Base-by-base conservation (phyloP, 2,888 invertebrate species). In the Cryptocheilus praepositus region DNA sequence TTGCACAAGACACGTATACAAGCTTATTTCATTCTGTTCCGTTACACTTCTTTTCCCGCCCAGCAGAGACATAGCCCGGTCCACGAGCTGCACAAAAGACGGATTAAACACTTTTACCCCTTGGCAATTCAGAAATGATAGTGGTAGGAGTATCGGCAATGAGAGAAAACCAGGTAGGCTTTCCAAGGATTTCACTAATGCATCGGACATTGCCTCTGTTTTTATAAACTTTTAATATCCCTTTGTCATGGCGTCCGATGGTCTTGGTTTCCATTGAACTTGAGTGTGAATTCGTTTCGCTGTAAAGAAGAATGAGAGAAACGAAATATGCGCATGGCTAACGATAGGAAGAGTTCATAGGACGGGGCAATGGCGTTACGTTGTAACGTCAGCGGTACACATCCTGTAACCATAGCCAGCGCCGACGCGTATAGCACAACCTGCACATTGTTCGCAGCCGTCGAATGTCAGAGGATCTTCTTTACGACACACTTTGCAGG, bases 221-320 rank as follows among this genome's bases (percentile, higher is more conserved):
- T 77, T 74, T 66, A 68, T 73, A 68, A 72, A 77, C 67, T 64
- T 69, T 77, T 75, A 70, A 77, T 77, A 63, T 59, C 55, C 52
- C 73, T 49, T 49, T 49, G 49, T 49, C 49, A 11, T 11, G 8
- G 36, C 8, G 11, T 7, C 7, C 36, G 36, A 11, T 11, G 1
- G 3, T 36, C 36, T 36, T 36, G 8, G 11, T 36, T 36, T 36
- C 11, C 36, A 11, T 11, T 11, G 36, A 11, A 11, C 8, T 36
- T 36, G 11, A 36, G 11, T 36, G 36, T 7, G 8, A 7, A 36
- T 11, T 7, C 4, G 11, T 36, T 7, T 4, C 36, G 25, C 36
- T 7, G 28, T 3, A 28, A 28, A 28, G 4, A 3, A 7, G 28
- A 28, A 28, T 3, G 28, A 28, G 28, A 28, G 4, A 28, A 28